Evolutionary conservation across 2,113 vertebrate species (phyloP), one percentile per base, ranked within the genome.

Genomic region (Barbus barbus): DNA sequence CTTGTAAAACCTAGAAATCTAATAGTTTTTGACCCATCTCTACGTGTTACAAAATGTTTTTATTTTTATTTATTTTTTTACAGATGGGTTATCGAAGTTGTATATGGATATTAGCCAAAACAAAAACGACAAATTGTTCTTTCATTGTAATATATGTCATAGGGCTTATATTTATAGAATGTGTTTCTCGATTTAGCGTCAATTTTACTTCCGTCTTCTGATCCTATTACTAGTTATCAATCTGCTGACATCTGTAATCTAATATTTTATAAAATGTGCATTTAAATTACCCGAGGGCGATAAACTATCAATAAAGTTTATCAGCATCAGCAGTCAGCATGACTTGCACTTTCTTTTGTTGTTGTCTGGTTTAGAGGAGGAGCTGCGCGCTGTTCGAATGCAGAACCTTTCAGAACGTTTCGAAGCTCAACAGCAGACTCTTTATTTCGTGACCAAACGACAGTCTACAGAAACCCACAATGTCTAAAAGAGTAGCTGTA

Each of bases 401-500:
- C 51, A 28, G 51, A 58, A 79, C n/a, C 0, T 28, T 61, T 24
- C 53, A 38, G 20, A 76, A 53, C 14, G 53, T 31, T 33, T 36
- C 33, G 24, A 11, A 13, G 4, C 7, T n/a, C 26, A 11, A 28
- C 74, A 36, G 2, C 73, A 24, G 6, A 3, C 24, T 26, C 14
- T 26, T 2, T 22, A 31, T 16, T 31, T 44, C 7, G 8, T 78
- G 33, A 16, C n/a, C 41, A 9, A 41, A 9, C 31, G n/a, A 4
- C 33, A 26, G n/a, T 44, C 33, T 1, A 6, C 1, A 22, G 24
- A 80, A 67, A 18, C 18, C 63, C 12, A 78, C 33, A 28, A 91
- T 91, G 89, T 74, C 86, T 1, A 82, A 76, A 18, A 86, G 84
- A 61, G 89, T 92, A 5, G 90, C 90, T 20, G 89, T 92, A 26